These are phyloP conservation scores for Orthosia incerta DNA, from an alignment of 2,888 invertebrate genomes.

Conservation along the genomic window DNA sequence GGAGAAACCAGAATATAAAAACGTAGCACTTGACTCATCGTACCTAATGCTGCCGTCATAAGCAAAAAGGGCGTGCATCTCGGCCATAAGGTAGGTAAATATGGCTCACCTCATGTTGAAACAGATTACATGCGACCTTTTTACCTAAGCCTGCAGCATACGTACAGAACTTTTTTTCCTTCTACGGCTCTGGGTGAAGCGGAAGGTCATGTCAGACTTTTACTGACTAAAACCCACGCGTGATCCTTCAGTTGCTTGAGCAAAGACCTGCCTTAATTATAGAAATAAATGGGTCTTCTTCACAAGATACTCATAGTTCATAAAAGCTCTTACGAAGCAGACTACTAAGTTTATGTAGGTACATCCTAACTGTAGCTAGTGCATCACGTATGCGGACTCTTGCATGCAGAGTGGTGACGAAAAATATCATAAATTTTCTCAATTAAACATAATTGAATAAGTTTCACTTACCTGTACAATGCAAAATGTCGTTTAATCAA, in stretches of 20 bases:
- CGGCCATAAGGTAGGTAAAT: background rate
- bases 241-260: too few relatives aligned
- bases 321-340: background rate
- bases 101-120: conserved; percentile 9
- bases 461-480: background rate
- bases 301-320: background rate
- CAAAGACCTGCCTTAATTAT: background rate
- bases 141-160: background rate
- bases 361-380: background rate
- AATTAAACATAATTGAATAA: background rate
- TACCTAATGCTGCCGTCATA: conserved; percentile 13
- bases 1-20: conserved; percentile 46
- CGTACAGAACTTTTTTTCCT: background rate
- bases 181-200: too few relatives aligned
- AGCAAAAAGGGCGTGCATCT: conserved; percentile 14
- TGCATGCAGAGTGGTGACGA: background rate
- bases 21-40: conserved; percentile 37
- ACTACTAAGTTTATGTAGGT: background rate
- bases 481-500: conserved; percentile 13
- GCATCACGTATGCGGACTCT: background rate
- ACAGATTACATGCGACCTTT: conserved; percentile 7
- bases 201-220: too few relatives aligned
- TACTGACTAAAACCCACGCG: too few relatives aligned
- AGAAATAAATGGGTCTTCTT: background rate
- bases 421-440: background rate